These are phyloP conservation scores for Psittacula derbiana DNA, from an alignment of 2,797 vertebrate species.

Conservation along the genomic window DNA sequence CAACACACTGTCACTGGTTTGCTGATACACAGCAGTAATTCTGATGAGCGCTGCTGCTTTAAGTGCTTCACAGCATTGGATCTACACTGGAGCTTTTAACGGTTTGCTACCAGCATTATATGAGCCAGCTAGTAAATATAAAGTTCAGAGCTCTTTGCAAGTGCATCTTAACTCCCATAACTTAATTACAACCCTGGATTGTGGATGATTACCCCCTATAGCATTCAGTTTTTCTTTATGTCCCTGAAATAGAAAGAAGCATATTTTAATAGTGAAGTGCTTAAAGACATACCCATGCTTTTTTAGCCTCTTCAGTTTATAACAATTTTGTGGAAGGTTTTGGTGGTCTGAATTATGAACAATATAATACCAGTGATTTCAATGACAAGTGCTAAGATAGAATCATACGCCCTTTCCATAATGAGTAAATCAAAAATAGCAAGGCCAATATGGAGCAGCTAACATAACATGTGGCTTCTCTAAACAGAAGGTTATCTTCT, in stretches of 20 bases:
- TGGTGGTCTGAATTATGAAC: not conserved
- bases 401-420: not conserved
- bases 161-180: not conserved
- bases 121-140: not conserved
- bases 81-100: not conserved
- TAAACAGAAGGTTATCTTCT: not conserved
- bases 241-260: not conserved
- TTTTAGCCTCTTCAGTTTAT: not conserved
- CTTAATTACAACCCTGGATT: not conserved
- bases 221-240: not conserved
- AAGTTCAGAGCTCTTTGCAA: not conserved
- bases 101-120: not conserved
- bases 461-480: not conserved
- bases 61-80: not conserved
- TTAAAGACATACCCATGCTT: not conserved
- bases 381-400: not conserved
- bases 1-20: not conserved
- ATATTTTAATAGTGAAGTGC: not conserved
- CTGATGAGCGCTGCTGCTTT: not conserved
- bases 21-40: not conserved
- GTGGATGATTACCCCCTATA: not conserved
- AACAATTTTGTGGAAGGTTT: not conserved
- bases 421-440: not conserved
- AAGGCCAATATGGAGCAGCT: not conserved
- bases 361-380: not conserved